Conservation (phyloP, 2,797 vertebrate genomes). For the Bryconaethiops microstoma region DNA sequence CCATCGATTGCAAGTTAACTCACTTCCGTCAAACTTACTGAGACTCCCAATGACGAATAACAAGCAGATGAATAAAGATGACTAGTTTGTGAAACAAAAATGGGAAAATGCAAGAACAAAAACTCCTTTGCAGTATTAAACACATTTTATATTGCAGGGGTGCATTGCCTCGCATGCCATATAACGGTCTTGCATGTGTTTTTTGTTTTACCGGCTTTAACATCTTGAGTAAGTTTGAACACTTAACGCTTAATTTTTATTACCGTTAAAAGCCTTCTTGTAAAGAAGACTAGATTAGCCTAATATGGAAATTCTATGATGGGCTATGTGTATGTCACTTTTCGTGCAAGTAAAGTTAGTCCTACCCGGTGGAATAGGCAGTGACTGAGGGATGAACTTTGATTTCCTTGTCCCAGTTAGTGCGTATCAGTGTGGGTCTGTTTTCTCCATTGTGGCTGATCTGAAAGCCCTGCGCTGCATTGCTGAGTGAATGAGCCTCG, state of each 20-base stretch:
- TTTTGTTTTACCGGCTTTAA: neutral
- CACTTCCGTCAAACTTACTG: no score
- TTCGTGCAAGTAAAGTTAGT: neutral
- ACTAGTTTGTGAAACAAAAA: no score
- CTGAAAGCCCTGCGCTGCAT: slow-evolving; percentile 14
- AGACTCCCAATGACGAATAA: no score
- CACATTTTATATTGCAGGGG: neutral
- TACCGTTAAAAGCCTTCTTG: neutral
- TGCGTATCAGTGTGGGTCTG: slow-evolving; percentile 34
- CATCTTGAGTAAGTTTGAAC: no score
- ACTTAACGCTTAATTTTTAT: slow-evolving; percentile 1
- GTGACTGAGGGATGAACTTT: neutral
- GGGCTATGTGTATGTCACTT: neutral
- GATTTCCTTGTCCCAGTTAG: slow-evolving; percentile 7
- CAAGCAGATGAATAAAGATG: no score
- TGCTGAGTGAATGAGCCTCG: slow-evolving; percentile 36
- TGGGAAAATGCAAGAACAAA: no score
- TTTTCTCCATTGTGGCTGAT: slow-evolving; percentile 49
- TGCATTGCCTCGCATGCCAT: neutral
- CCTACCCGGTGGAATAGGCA: neutral
- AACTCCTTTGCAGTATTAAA: neutral
- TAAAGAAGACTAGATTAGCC: neutral
- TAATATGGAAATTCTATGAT: neutral
- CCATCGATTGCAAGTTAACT: no score
- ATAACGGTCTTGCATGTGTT: no score